phyloP scores from a whole-genome alignment of 2,113 vertebrate genomes.

The Casuarius casuarius region DNA sequence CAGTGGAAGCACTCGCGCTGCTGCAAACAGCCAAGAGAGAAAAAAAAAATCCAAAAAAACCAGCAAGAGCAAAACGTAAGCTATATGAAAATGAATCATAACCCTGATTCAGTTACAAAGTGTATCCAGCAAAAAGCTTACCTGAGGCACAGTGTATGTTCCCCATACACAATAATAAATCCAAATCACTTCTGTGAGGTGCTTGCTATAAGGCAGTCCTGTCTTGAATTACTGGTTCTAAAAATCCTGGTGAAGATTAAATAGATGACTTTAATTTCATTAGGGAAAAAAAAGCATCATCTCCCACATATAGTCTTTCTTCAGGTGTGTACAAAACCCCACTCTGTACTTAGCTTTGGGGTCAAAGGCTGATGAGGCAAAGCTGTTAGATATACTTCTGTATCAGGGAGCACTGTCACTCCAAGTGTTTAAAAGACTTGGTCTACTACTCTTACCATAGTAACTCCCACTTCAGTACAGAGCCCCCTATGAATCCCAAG shows the following conservation, averaged over 20 bases:
- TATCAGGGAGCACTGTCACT: background rate
- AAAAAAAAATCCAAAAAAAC: background rate
- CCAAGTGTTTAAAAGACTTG: background rate
- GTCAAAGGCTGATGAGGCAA: background rate
- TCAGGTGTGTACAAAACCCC: background rate
- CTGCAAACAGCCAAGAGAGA: background rate
- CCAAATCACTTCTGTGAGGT: conserved; percentile 35
- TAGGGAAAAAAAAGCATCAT: background rate
- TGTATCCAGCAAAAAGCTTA: conserved; percentile 38
- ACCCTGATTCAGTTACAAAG: conserved; percentile 45
- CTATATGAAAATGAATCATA: conserved; percentile 3
- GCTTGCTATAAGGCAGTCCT: conserved; percentile 60
- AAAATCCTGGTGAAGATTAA: conserved; percentile 68
- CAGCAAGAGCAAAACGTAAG: background rate
- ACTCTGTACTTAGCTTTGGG: background rate
- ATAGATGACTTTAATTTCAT: conserved; percentile 62
- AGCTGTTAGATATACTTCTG: background rate
- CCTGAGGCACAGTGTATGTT: background rate
- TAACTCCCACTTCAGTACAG: background rate
- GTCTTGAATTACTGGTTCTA: conserved; percentile 64
- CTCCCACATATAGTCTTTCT: background rate
- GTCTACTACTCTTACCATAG: background rate
- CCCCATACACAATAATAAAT: conserved; percentile 52
- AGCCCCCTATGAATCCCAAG: background rate
- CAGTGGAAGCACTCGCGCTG: conserved; percentile 16